Conservation (phyloP, 2,797 vertebrate genomes). For the Sardinella longiceps region DNA sequence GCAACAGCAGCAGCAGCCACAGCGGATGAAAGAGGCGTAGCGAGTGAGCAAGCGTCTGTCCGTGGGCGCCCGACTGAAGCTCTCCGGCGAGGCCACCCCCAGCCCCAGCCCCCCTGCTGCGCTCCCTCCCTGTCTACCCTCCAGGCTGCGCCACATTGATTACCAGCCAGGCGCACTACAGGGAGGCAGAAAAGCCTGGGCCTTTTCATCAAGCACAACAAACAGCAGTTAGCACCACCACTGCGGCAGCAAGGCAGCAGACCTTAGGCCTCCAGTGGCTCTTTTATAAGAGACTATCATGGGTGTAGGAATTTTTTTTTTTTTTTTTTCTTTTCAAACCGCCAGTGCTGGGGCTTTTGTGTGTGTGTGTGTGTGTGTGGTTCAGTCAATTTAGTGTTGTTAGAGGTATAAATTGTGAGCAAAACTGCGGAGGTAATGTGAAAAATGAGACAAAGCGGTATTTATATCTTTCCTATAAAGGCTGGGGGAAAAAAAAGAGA, state of each 20-base stretch:
- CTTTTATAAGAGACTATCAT: not conserved
- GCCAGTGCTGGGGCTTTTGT: not conserved
- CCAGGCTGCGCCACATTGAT: not conserved
- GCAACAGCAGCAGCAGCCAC: not conserved
- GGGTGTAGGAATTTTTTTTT: not conserved
- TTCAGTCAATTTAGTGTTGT: not conserved
- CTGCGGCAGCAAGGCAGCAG: not conserved
- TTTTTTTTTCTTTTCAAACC: too few species aligned
- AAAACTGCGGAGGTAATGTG: not conserved
- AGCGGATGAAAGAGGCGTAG: not conserved
- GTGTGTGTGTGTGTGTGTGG: slow-evolving; percentile 14
- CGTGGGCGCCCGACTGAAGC: not conserved
- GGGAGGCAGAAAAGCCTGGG: not conserved
- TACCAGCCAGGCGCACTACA: not conserved
- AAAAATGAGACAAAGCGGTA: not conserved
- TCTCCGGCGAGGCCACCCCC: too few species aligned
- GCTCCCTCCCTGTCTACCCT: not conserved
- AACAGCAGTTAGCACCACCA: not conserved
- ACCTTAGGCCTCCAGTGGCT: not conserved
- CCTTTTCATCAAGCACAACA: not conserved
- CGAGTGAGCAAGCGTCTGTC: not conserved
- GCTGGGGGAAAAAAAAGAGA: not conserved
- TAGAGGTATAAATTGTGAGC: not conserved
- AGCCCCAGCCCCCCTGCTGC: not conserved
- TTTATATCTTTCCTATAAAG: not conserved